Evolutionary conservation across 2,113 vertebrate genomes (phyloP), one percentile per base, ranked within the genome.

Genomic region (Sturnus vulgaris): DNA sequence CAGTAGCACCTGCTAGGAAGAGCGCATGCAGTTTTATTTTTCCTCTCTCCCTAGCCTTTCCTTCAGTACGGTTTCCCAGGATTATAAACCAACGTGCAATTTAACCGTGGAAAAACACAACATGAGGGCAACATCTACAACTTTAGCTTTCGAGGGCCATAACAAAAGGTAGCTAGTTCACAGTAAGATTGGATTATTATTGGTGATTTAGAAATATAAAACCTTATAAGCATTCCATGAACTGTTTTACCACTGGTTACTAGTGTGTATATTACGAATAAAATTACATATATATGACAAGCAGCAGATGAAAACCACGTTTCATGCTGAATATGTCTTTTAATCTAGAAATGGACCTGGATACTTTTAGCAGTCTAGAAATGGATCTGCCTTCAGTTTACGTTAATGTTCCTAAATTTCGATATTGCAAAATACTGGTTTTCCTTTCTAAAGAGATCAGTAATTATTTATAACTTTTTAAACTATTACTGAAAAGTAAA

Each of bases 1-100:
- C 71, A 3, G 44, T 3, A 33, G 60, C 94, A 93, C 92, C 95
- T 95, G 92, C 92, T 50, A 10, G 35, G 35, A 59, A 30, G 19
- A 24, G 30, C 44, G 11, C 83, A 7, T 12, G 40, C 25, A 5
- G 57, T 47, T 78, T 53, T 55, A n/a, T 55, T 71, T 28, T 13
- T 25, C 16, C 15, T 39, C 27, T 27, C 49, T 19, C 63, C 49
- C 59, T 9, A 11, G 27, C 11, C 42, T 49, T 60, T 10, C 46
- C 73, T 40, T 69, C 60, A 5, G 9, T 5, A 18, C 27, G 66
- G 53, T 2, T 65, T 60, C n/a, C 28, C 68, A 7, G n/a, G 42
- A 86, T 20, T 37, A 11, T 27, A 11, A 49, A 33, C 31, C 8
- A 21, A 23, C 39, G 24, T 9, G 47, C 57, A 31, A 0, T 30